Conservation (phyloP, 2,797 vertebrate species). For the Bovichtus diacanthus region DNA sequence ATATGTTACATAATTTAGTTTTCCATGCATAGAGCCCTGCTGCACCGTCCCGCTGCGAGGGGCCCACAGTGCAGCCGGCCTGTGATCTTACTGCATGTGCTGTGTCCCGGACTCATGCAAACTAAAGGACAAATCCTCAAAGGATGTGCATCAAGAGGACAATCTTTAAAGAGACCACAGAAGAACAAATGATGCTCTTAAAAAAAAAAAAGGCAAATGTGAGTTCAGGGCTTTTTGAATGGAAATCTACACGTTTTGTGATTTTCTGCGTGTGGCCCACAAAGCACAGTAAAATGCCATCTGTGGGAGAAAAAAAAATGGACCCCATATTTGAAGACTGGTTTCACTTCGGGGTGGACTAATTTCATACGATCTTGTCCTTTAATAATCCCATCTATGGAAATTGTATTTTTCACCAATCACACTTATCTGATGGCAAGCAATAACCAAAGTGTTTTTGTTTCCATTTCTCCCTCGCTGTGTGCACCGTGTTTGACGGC, state of each 20-base stretch:
- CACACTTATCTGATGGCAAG: neutral
- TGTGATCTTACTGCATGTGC: conserved; percentile 51
- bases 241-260: conserved; percentile 61
- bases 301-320: conserved; percentile 72
- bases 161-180: conserved; percentile 41
- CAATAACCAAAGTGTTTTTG: conserved; percentile 26
- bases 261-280: conserved; percentile 55
- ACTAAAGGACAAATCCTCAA: conserved; percentile 45
- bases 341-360: conserved; percentile 41
- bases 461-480: conserved; percentile 41
- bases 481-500: conserved; percentile 23
- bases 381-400: neutral
- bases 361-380: conserved; percentile 43
- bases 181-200: conserved; percentile 31
- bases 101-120: conserved; percentile 42
- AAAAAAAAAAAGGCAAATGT: conserved; percentile 27
- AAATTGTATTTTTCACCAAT: conserved; percentile 5
- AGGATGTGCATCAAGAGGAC: conserved; percentile 39
- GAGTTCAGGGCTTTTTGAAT: conserved; percentile 62
- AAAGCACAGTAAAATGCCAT: conserved; percentile 77
- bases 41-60: conserved; percentile 42
- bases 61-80: conserved; percentile 35
- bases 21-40: conserved; percentile 41
- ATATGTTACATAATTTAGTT: conserved; percentile 70
- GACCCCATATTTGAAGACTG: conserved; percentile 60